Evolutionary conservation across 2,888 invertebrate genomes (phyloP).

Genomic region (Hydriomena furcata): DNA sequence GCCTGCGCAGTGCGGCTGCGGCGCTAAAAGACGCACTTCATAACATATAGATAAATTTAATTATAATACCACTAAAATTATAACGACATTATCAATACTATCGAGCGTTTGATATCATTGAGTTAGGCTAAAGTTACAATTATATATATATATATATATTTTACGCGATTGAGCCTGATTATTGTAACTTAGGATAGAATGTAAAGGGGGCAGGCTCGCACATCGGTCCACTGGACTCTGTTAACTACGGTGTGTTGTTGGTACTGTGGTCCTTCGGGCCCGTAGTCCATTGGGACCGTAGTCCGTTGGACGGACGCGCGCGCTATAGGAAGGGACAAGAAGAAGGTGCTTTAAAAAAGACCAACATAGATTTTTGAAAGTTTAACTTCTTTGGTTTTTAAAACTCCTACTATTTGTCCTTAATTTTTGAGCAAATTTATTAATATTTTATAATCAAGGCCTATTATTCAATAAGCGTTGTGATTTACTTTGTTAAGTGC

Average conservation of each 20-base stretch:
- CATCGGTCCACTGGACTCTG: background rate
- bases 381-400: slow-evolving; percentile 36
- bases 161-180: slow-evolving; percentile 45
- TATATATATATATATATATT: slow-evolving; percentile 41
- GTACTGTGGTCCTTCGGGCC: slow-evolving; percentile 1
- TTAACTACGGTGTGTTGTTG: background rate
- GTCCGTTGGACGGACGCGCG: slow-evolving; percentile 12
- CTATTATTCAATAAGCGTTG: slow-evolving; percentile 22
- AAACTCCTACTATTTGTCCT: slow-evolving; percentile 17
- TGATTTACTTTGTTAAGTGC: slow-evolving; percentile 18
- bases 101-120: slow-evolving; percentile 49
- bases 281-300: slow-evolving; percentile 1
- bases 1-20: background rate
- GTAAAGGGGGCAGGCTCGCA: slow-evolving; percentile 39
- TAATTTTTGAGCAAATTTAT: slow-evolving; percentile 12
- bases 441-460: slow-evolving; percentile 16
- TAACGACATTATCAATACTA: slow-evolving; percentile 40
- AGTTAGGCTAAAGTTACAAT: slow-evolving; percentile 46
- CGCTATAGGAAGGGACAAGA: too few species aligned
- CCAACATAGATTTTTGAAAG: slow-evolving; percentile 61
- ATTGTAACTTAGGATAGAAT: slow-evolving; percentile 47
- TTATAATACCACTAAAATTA: slow-evolving; percentile 47
- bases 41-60: slow-evolving; percentile 50
- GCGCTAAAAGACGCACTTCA: slow-evolving; percentile 33
- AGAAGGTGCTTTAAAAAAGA: slow-evolving; percentile 76